Conservation (phyloP, 2,113 vertebrate species). For the Chinchilla lanigera region DNA sequence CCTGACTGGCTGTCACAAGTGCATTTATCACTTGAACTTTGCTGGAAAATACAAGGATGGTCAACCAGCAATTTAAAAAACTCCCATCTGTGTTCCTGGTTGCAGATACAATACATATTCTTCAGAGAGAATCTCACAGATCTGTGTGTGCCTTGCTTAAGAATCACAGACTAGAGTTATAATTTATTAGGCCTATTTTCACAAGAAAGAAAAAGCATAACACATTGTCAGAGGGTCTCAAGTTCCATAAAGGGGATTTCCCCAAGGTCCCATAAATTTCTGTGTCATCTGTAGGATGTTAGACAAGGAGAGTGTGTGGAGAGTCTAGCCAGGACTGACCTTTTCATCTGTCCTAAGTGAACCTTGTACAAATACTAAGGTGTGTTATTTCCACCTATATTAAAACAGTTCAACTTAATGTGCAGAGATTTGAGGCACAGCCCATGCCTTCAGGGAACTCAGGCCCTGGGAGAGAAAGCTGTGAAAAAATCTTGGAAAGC, state of each 20-base stretch:
- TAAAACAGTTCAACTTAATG: neutral
- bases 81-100: neutral
- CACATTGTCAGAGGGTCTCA: neutral
- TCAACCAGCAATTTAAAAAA: neutral
- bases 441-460: neutral
- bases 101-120: neutral
- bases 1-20: neutral
- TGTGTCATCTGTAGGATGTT: neutral
- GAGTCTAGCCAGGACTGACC: neutral
- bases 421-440: neutral
- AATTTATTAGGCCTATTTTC: neutral
- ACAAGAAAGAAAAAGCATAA: neutral
- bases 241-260: neutral
- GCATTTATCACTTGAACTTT: neutral
- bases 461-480: neutral
- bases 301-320: neutral
- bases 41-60: neutral
- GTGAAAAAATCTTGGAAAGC: neutral
- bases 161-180: neutral
- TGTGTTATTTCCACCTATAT: neutral
- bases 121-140: neutral
- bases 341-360: neutral
- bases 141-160: neutral
- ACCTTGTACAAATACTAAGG: neutral
- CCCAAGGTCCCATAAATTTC: neutral